Percentiles rank a stretch among this genome's conserved stretches.
phyloP scores from a whole-genome alignment of 2,888 invertebrate species.

The Drosophila paranaensis region DNA sequence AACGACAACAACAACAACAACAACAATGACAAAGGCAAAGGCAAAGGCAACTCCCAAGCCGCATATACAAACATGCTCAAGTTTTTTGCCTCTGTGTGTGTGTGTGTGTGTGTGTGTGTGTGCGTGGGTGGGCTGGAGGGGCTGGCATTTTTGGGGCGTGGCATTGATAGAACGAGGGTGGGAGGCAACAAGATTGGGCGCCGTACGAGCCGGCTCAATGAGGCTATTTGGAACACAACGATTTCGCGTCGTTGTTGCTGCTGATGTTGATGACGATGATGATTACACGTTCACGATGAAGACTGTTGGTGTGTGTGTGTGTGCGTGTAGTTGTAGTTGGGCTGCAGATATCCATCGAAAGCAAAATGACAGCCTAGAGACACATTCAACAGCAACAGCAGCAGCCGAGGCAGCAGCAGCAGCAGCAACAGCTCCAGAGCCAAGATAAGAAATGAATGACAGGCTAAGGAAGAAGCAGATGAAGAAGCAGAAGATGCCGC shows the following conservation, averaged over 20 bases:
- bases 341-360: slow-evolving; percentile 82
- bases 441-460: slow-evolving; percentile 78
- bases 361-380: slow-evolving; percentile 85
- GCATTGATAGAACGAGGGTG: slow-evolving; percentile 38
- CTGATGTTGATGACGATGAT: slow-evolving; percentile 70
- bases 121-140: slow-evolving; percentile 5
- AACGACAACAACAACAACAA: slow-evolving; percentile 50
- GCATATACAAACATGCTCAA: slow-evolving; percentile 53
- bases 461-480: slow-evolving; percentile 40
- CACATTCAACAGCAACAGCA: slow-evolving; percentile 80
- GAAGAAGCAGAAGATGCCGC: slow-evolving; percentile 6
- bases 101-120: not conserved
- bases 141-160: slow-evolving; percentile 35
- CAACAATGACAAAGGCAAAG: slow-evolving; percentile 21
- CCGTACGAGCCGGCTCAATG: slow-evolving; percentile 67
- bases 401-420: slow-evolving; percentile 37
- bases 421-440: slow-evolving; percentile 55
- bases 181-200: slow-evolving; percentile 26
- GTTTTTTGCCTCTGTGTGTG: slow-evolving; percentile 34
- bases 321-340: slow-evolving; percentile 22
- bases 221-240: slow-evolving; percentile 82
- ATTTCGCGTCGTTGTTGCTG: slow-evolving; percentile 64
- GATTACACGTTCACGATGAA: slow-evolving; percentile 75
- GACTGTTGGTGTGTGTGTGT: slow-evolving; percentile 34
- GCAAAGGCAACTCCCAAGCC: slow-evolving; percentile 54